These are phyloP conservation scores for Smutsia temminckii DNA, from an alignment of 2,797 vertebrate genomes.

Conservation along the genomic window DNA sequence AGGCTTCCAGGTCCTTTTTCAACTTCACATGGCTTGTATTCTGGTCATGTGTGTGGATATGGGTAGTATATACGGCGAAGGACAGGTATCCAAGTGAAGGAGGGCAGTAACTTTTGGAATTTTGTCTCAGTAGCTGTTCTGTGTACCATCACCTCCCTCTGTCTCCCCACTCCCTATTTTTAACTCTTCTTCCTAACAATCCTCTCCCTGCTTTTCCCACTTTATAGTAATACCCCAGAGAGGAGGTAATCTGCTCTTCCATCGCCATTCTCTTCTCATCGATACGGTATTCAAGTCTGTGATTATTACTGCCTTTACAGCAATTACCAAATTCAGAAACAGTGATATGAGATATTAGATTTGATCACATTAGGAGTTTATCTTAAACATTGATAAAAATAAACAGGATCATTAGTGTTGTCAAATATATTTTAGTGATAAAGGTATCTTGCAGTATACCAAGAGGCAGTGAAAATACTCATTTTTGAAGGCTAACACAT, in stretches of 20 bases:
- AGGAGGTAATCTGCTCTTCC: background rate
- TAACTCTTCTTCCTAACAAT: background rate
- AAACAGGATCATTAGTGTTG: background rate
- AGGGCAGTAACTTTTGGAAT: background rate
- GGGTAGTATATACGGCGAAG: background rate
- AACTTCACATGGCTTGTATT: background rate
- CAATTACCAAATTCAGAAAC: background rate
- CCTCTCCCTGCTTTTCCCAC: background rate
- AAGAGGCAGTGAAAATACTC: background rate
- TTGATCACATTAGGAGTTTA: background rate
- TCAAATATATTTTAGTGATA: background rate
- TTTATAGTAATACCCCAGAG: background rate
- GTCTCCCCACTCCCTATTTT: background rate
- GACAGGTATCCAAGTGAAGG: background rate
- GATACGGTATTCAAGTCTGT: background rate
- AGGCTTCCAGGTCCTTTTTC: background rate
- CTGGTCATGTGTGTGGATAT: background rate
- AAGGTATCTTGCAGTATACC: background rate
- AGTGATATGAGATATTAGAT: background rate
- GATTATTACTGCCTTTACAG: background rate
- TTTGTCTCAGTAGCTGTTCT: background rate
- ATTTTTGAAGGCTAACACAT: conserved; percentile 9
- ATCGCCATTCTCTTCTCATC: background rate
- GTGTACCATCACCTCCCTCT: background rate
- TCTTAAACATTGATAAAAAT: conserved; percentile 1